Evolutionary conservation across 2,797 vertebrate species (phyloP).

Genomic region (Peromyscus melanophrys): DNA sequence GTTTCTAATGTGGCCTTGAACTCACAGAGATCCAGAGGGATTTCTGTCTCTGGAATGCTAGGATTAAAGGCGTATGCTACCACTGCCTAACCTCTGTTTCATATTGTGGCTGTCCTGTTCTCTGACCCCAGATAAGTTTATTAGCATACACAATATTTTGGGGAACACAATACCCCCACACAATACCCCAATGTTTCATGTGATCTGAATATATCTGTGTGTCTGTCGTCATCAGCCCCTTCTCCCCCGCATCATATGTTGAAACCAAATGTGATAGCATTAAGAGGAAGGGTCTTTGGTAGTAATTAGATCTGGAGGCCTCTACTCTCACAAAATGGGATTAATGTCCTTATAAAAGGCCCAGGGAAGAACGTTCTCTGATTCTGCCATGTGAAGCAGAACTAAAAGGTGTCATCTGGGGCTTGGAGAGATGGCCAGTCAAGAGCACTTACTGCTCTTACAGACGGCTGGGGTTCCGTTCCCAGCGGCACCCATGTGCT

Average conservation of each 20-base stretch:
- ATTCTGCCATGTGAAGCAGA: not conserved
- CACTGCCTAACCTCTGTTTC: too few species aligned
- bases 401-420: not conserved
- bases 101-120: too few species aligned
- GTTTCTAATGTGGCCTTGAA: too few species aligned
- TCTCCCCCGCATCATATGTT: not conserved
- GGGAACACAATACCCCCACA: too few species aligned
- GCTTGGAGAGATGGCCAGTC: not conserved
- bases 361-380: not conserved
- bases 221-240: too few species aligned
- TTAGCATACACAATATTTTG: too few species aligned
- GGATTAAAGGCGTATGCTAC: too few species aligned
- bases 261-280: not conserved
- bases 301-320: not conserved
- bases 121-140: too few species aligned
- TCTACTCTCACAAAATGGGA: not conserved
- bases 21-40: too few species aligned
- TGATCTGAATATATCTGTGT: not conserved
- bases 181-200: too few species aligned
- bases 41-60: too few species aligned
- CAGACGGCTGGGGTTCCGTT: not conserved
- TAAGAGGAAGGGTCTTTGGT: not conserved
- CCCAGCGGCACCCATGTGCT: not conserved
- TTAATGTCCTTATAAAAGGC: not conserved
- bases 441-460: not conserved